Base-by-base conservation (phyloP, 2,888 invertebrate genomes). In the Chironomus riparius region DNA sequence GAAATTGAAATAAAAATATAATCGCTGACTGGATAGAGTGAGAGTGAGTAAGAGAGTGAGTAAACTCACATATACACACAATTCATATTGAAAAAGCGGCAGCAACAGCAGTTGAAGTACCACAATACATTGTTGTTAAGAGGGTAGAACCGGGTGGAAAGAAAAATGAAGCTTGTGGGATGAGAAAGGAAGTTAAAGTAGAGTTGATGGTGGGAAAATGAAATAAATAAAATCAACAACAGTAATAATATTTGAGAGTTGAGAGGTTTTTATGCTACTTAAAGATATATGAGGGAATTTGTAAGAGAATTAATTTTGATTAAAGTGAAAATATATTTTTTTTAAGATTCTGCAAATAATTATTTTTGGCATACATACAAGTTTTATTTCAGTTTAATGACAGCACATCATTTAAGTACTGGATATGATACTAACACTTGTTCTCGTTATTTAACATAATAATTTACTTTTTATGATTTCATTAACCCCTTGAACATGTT, bases 221-320 rank as follows among this genome's bases (percentile, higher is more conserved):
- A 56, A 56, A 65, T 65, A 65, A 65, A 65, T 65, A 65, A 65
- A 65, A 65, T 65, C 65, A 65, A 65, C 65, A 65, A 12, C 65
- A 65, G 24, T 21, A 65, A 65, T 65, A 65, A 21, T 65, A 65
- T 21, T 56, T 18, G 56, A 56, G 56, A 56, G 56, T 56, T 56
- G 56, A 56, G 56, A 56, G 56, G 6, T 56, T 13, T 15, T 50
- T 50, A 38, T 38, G 38, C 38, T 38, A 38, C 10, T 38, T 38
- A 38, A 38, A 38, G 38, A 38, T 38, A 38, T 38, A 38, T 38
- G 38, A 38, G 38, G 38, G 38, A 38, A 38, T 38, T 38, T 38
- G 38, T 38, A 38, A 38, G 38, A 38, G 38, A 38, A 38, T 38
- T 38, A 38, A 38, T 38, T 38, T 10, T 38, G 38, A 38, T 38